Base-by-base conservation (phyloP, 2,797 vertebrate genomes). In the Enteromius paludinosus region DNA sequence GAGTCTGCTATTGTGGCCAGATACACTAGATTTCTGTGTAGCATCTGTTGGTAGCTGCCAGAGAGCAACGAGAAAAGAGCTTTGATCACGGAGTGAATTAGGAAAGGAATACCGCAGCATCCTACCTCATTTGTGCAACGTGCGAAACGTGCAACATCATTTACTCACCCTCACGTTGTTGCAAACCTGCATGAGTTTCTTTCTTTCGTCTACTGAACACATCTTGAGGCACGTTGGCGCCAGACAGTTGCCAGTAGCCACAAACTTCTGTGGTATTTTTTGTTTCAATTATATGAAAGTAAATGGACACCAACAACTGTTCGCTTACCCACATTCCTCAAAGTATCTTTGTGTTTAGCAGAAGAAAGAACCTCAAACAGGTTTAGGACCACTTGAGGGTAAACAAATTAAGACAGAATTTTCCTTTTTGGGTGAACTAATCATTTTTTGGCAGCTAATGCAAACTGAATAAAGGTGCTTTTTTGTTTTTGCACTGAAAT, bases 1-100 rank as follows among this genome's bases (percentile, higher is more conserved):
- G 98, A 99, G 92, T 99, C 98, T 94, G 98, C 98, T 96, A 99
- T 99, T 79, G 98, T 99, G 38, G 98, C 98, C 92, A 99, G 93
- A 93, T 99, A 99, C 87, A 99, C 98, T 93, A 99, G 90, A 92
- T 99, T 99, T 92, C 98, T 98, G 90, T 99, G 98, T 88, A 99
- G 93, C 96, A 99, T 97, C 92, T 99, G 98, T 85, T 99, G 98
- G 92, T 99, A 99, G 89, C 98, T 99, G 89, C 11, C 73, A 84
- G 25, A 87, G 81, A 69, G 75, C 62, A 85, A 12, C 11, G 35
- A 77, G 35, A 81, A 87, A 35, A 59, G 18, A 3, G 18, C 69
- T 41, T 23, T 5, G 83, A 62, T 18, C 15, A 62, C 17, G 4
- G 18, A 38, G 45, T 64, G 17, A 15, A 56, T 33, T 8, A 1